Evolutionary conservation across 2,888 invertebrate species (phyloP), one percentile per base, ranked within the genome.

Genomic region (Ctena decussata): DNA sequence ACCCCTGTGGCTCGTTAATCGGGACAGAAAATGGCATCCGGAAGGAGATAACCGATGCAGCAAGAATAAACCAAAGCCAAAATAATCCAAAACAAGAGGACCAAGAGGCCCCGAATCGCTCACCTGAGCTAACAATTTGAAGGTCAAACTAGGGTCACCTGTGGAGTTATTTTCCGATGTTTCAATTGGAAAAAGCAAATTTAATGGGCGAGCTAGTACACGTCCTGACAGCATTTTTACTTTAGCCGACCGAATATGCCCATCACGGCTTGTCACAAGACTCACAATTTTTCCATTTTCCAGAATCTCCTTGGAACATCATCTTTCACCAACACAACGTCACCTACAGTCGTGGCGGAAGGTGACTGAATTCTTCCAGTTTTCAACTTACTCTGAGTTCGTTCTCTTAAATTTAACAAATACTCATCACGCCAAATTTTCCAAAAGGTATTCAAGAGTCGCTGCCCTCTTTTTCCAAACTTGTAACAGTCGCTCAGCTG

Each of bases 381-480:
- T 77, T 84, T 86, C 0, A 87, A 30, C 15, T 44, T 53, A 3
- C 11, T 57, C 69, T 77, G 73, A 1, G 24, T 74, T 65, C 84
- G 70, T 71, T 87, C 84, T 30, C 82, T 44, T 5, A 84, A 41
- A 49, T 82, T 84, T n/a, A 71, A 27, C 21, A 87, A 30, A 70
- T 85, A 85, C n/a, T 87, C 87, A 12, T 85, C 69, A 44, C 57
- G 35, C 84, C 84, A 87, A 32, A 77, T 80, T 39, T 76, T 79
- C 84, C 79, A 84, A 77, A 87, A 87, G 12, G 72, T 8, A 46
- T 80, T 39, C 53, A 71, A 35, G 12, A 74, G 39, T 41, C 74
- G 76, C 53, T 84, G 53, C 8, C 82, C 86, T 32, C n/a, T 87
- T 87, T 70, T 82, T 81, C 82, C 78, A 80, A 24, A 73, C 24